These are phyloP conservation scores for Podilymbus podiceps DNA, from an alignment of 2,113 vertebrate genomes.

Conservation along the genomic window DNA sequence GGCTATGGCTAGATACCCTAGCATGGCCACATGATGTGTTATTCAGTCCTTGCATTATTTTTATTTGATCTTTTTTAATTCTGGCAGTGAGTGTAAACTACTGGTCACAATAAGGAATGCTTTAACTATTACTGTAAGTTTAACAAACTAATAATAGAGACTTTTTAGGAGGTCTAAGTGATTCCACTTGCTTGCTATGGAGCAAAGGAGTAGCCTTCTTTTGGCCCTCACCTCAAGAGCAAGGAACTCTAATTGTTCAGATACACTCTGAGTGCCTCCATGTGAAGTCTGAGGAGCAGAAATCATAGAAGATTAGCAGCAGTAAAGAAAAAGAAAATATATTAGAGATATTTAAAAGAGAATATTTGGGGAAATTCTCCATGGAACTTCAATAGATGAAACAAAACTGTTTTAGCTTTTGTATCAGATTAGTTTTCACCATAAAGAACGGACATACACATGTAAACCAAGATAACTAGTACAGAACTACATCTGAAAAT, in stretches of 20 bases:
- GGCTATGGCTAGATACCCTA: not conserved
- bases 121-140: not conserved
- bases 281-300: not conserved
- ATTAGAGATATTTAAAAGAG: not conserved
- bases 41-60: not conserved
- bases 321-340: not conserved
- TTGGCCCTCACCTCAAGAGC: not conserved
- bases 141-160: not conserved
- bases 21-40: rapidly evolving
- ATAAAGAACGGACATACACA: not conserved
- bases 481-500: not conserved
- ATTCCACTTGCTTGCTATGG: not conserved
- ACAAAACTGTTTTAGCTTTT: not conserved
- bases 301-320: not conserved
- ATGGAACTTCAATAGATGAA: not conserved
- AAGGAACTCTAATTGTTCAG: not conserved
- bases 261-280: not conserved
- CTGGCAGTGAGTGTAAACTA: not conserved
- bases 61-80: not conserved
- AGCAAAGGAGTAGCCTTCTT: not conserved
- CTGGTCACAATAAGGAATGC: not conserved
- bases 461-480: not conserved
- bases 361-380: not conserved
- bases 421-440: not conserved
- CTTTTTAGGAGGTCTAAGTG: not conserved